Base-by-base conservation (phyloP, 2,113 vertebrate genomes). In the Ctenomys sociabilis region DNA sequence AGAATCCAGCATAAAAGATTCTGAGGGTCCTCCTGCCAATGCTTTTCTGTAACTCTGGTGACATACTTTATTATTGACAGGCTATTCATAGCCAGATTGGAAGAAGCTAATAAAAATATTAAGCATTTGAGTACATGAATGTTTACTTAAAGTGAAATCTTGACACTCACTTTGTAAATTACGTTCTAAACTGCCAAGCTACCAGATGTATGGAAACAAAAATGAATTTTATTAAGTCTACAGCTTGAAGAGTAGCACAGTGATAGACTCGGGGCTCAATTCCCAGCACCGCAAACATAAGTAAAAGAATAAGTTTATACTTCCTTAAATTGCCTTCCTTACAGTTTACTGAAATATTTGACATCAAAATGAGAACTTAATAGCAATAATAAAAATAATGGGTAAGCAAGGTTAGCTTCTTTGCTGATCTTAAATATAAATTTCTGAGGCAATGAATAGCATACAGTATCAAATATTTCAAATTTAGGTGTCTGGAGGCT, bases 81-180 rank as follows among this genome's bases (percentile, higher is more conserved):
- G 19, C 61, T 93, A 75, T 12, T 9, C 40, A 17, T 61, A 93
- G 75, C 59, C 59, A 77, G 72, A 86, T 43, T 87, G 75, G 49
- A 70, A 68, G 21, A 90, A 64, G 73, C 32, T 24, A 66, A 26
- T 40, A 49, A 61, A 77, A 80, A 32, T 43, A 72, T 40, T 64
- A 89, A 89, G 57, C 24, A 22, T 75, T 73, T 92, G 70, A 85
- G 68, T 59, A 72, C 40, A 68, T 61, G 40, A 80, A 92, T 85
- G 13, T 86, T 82, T 73, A 78, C 85, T 84, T 84, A 77, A 77
- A 91, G 63, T 90, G 85, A 77, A 91, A 63, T 63, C 64, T 88
- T 54, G 40, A 84, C 28, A 77, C 68, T 45, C 73, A 73, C 32
- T 85, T 80, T 85, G 12, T 64, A 72, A 90, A 75, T 73, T 45